phyloP scores from a whole-genome alignment of 2,113 vertebrate species.

The Syngnathus scovelli region DNA sequence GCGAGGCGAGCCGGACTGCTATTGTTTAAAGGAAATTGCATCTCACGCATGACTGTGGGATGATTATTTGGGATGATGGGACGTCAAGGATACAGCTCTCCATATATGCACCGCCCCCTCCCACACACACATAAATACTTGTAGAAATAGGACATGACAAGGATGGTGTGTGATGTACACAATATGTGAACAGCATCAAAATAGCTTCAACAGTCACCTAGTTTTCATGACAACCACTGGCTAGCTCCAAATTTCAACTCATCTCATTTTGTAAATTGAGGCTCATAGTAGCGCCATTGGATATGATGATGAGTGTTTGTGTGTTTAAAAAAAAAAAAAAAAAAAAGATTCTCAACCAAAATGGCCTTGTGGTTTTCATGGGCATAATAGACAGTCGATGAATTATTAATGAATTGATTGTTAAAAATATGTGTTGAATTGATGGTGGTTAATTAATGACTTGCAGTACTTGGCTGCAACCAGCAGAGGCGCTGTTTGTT shows the following conservation, averaged over 20 bases:
- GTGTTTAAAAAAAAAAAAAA: not conserved
- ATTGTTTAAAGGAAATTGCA: constrained; percentile 63
- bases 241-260: constrained; percentile 41
- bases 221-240: constrained; percentile 52
- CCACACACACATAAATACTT: constrained; percentile 13
- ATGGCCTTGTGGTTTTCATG: constrained; percentile 1
- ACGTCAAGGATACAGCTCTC: constrained; percentile 37
- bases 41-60: constrained; percentile 61
- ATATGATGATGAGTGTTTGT: constrained; percentile 10
- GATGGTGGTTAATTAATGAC: not conserved
- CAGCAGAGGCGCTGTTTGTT: not conserved
- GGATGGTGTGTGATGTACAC: constrained; percentile 56
- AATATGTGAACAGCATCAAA: constrained; percentile 56
- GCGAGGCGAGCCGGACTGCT: constrained; percentile 41
- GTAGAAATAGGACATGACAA: constrained; percentile 29
- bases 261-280: constrained; percentile 43
- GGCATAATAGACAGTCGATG: not conserved
- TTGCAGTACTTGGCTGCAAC: too few species aligned
- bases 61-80: constrained; percentile 60
- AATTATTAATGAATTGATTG: not conserved
- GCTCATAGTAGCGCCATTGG: constrained; percentile 37
- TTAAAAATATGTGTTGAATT: not conserved
- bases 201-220: constrained; percentile 47
- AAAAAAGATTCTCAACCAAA: not conserved
- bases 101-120: constrained; percentile 13